Evolutionary conservation across 2,797 vertebrate genomes (phyloP).

Genomic region (Mycteria americana): DNA sequence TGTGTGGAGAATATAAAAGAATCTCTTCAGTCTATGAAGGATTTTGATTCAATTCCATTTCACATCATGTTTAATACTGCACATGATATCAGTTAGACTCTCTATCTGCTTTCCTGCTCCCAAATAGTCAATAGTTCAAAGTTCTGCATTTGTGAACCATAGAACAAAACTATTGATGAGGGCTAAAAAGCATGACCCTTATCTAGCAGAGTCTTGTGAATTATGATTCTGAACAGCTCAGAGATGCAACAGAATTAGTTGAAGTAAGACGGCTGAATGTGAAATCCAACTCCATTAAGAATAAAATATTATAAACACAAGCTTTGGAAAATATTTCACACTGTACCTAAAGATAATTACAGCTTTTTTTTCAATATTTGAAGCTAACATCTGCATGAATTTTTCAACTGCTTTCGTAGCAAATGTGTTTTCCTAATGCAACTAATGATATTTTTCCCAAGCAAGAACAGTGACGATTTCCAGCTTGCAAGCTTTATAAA

Average conservation of each 20-base stretch:
- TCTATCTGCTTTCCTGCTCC: background rate
- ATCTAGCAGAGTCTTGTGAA: background rate
- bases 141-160: background rate
- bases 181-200: background rate
- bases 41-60: background rate
- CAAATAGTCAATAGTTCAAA: background rate
- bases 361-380: background rate
- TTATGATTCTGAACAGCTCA: background rate
- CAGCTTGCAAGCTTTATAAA: background rate
- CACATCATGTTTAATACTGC: background rate
- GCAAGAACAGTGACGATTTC: background rate
- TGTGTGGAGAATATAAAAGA: background rate
- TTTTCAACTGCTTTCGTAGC: background rate
- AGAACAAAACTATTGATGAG: background rate
- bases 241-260: background rate
- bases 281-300: background rate
- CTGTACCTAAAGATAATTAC: background rate
- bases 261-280: conserved; percentile 3
- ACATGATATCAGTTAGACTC: fast-evolving
- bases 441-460: background rate
- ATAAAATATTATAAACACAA: conserved; percentile 4
- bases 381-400: background rate
- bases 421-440: background rate
- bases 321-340: background rate
- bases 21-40: background rate